Base-by-base conservation (phyloP, 2,113 vertebrate species). In the Tragelaphus imberbis region DNA sequence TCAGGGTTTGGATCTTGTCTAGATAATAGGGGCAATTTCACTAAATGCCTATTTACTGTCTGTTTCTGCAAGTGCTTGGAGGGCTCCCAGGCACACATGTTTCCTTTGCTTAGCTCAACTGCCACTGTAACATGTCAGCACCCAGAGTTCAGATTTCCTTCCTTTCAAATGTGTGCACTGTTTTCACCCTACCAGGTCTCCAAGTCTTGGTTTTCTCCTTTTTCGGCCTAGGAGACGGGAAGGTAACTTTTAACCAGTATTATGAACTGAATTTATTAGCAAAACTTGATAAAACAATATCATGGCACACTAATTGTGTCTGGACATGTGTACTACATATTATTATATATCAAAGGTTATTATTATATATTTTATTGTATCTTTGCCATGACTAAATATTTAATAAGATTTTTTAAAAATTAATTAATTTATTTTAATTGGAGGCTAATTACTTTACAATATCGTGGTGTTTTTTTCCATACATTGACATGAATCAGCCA, bases 11-110 rank as follows among this genome's bases (percentile, higher is more conserved):
- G 23, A 59, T 92, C 88, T 95, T 87, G 30, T 94, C 94, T 81
- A 56, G 77, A 84, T 95, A 95, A 96, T 84, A 81, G 65, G 44
- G 81, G 61, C 94, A 95, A 61, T 98, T 96, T 94, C 63, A 81
- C 51, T 95, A 94, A 97, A 84, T 95, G 55, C 51, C 28, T 91
- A 21, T 91, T 90, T 84, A 58, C 90, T 90, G 65, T 55, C 88
- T 93, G 59, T 93, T 88, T 15, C 1, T 16, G 14, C 17, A 61
- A 71, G 61, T 33, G 71, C 25, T n/a, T 56, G 23, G 25, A 94
- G 61, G 88, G 15, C 21, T 90, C 25, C 16, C 13, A n/a, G 63
- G 2, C 17, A 40, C 6, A 3, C 7, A 8, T 5, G 5, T 10
- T 12, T 36, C 56, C 84, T 87, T 96, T 63, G 27, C 23, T 94